Evolutionary conservation across 2,797 vertebrate genomes (phyloP).

Genomic region (Remorina albescens): DNA sequence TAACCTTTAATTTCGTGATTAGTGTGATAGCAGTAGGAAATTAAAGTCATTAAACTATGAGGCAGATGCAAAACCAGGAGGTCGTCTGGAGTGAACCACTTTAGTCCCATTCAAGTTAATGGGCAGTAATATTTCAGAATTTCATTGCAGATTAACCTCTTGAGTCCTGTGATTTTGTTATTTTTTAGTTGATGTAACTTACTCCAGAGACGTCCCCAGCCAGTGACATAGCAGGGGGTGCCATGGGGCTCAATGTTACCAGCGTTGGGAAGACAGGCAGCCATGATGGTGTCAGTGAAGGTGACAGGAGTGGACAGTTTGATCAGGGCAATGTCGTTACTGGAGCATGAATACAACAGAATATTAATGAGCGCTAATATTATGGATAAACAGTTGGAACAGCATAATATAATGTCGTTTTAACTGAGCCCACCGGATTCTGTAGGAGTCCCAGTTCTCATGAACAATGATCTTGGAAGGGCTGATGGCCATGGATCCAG

Average conservation of each 20-base stretch:
- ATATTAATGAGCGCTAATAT: neutral
- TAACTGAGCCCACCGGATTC: slow-evolving; percentile 76
- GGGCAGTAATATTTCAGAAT: neutral
- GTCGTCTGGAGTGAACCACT: neutral
- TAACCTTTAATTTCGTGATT: neutral
- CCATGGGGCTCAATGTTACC: slow-evolving; percentile 73
- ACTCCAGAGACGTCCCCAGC: slow-evolving; percentile 92
- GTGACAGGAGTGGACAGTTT: slow-evolving; percentile 84
- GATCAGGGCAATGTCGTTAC: slow-evolving; percentile 92
- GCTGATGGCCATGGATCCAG: slow-evolving; percentile 77
- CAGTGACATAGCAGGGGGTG: slow-evolving; percentile 89
- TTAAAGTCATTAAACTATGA: neutral
- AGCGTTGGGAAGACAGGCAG: slow-evolving; percentile 85
- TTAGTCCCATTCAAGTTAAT: neutral
- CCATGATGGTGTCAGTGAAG: slow-evolving; percentile 75
- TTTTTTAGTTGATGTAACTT: slow-evolving; percentile 43
- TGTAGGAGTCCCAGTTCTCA: slow-evolving; percentile 83
- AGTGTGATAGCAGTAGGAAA: neutral
- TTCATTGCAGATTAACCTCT: neutral
- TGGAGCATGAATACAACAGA: slow-evolving; percentile 30
- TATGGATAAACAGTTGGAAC: neutral
- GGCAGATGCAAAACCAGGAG: neutral
- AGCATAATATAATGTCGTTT: neutral
- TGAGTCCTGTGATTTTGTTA: neutral
- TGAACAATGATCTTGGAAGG: slow-evolving; percentile 86